These are phyloP conservation scores for Creontiades dilutus DNA, from an alignment of 2,888 invertebrate species.

Conservation along the genomic window DNA sequence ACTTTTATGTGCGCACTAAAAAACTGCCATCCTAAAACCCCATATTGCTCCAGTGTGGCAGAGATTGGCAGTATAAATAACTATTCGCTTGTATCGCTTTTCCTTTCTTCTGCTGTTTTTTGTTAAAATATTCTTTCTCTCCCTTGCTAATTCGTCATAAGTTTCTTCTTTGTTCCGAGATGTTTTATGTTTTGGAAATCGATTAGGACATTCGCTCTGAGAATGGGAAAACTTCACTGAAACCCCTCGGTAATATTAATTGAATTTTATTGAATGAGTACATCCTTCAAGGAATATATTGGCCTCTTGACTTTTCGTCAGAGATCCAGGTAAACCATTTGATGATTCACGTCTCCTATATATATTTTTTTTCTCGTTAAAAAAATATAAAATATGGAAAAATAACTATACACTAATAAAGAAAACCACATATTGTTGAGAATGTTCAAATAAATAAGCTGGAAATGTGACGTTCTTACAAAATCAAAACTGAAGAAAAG, in stretches of 20 bases:
- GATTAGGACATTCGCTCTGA: too few relatives aligned
- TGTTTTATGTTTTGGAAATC: too few relatives aligned
- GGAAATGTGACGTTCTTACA: neutral
- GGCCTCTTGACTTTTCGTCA: neutral
- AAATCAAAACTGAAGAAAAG: neutral
- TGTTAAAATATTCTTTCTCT: too few relatives aligned
- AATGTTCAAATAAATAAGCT: neutral
- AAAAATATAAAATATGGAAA: constrained; percentile 47
- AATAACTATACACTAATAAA: constrained; percentile 38
- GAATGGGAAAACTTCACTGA: too few relatives aligned
- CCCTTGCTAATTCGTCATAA: too few relatives aligned
- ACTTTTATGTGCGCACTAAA: too few relatives aligned
- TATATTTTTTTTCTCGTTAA: constrained; percentile 33
- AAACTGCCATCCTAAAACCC: too few relatives aligned
- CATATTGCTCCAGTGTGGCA: too few relatives aligned
- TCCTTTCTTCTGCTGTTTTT: too few relatives aligned
- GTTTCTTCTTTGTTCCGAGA: too few relatives aligned
- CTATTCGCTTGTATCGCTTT: too few relatives aligned
- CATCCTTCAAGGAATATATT: constrained; percentile 30
- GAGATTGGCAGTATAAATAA: too few relatives aligned
- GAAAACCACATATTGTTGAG: neutral
- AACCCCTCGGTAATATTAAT: neutral
- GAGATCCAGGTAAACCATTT: constrained; percentile 25
- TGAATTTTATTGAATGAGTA: constrained; percentile 35
- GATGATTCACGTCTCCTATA: constrained; percentile 30